Conservation (phyloP, 2,888 invertebrate genomes). For the Heliconius hortense region DNA sequence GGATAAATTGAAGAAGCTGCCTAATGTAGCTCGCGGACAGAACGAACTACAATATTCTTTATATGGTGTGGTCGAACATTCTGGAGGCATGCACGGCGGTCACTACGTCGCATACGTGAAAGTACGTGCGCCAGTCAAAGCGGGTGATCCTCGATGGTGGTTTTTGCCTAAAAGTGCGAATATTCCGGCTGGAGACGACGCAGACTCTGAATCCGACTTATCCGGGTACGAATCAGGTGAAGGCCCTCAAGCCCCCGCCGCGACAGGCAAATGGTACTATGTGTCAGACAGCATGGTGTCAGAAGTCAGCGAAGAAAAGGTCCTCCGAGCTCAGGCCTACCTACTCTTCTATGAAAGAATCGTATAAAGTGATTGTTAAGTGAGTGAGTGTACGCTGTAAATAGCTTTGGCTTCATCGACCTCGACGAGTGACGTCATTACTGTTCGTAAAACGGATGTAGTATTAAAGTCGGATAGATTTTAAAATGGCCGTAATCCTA, state of each 20-base stretch:
- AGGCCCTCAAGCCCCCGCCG: slow-evolving; percentile 46
- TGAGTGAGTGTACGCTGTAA: slow-evolving; percentile 22
- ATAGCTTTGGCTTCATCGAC: slow-evolving; percentile 18
- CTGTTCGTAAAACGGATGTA: slow-evolving; percentile 24
- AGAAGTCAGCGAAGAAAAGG: slow-evolving; percentile 90
- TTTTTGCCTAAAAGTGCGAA: slow-evolving; percentile 86
- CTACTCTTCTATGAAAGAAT: slow-evolving; percentile 98
- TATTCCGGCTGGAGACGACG: slow-evolving; percentile 68
- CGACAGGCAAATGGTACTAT: slow-evolving; percentile 94
- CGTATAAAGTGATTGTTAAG: slow-evolving; percentile 75
- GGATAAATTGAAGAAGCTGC: slow-evolving; percentile 83
- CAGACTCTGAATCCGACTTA: slow-evolving; percentile 81
- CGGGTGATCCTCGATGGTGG: slow-evolving; percentile 87
- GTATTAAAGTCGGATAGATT: not conserved
- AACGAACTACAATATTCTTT: slow-evolving; percentile 90
- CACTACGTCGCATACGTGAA: slow-evolving; percentile 97
- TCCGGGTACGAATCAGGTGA: slow-evolving; percentile 81
- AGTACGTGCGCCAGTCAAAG: slow-evolving; percentile 84
- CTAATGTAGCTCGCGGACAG: slow-evolving; percentile 84
- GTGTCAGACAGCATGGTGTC: slow-evolving; percentile 95
- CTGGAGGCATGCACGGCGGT: slow-evolving; percentile 92
- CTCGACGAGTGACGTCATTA: not conserved
- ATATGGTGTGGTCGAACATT: slow-evolving; percentile 97
- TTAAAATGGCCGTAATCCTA: not conserved
- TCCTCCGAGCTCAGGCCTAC: slow-evolving; percentile 94